phyloP scores from a whole-genome alignment of 2,113 vertebrate species.

The Holacanthus passer region DNA sequence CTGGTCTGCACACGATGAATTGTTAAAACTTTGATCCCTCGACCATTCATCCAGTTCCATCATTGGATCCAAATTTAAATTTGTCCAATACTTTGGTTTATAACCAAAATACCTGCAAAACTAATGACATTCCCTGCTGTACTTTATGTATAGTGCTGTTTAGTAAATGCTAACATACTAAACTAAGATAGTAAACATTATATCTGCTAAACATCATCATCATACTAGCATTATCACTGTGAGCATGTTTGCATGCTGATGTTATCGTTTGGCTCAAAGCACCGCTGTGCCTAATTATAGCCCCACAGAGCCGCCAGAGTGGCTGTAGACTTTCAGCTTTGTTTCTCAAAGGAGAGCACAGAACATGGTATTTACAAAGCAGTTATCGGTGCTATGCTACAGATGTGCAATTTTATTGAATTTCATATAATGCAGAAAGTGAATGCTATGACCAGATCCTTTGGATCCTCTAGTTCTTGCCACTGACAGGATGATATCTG shows the following conservation, averaged over 20 bases:
- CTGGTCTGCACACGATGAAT: too few species aligned
- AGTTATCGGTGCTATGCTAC: too few species aligned
- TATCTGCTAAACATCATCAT: neutral
- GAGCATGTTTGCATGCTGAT: constrained; percentile 1
- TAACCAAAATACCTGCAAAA: too few species aligned
- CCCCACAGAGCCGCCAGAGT: neutral
- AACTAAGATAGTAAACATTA: neutral
- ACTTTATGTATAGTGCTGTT: too few species aligned
- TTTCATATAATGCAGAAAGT: neutral
- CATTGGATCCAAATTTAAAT: too few species aligned
- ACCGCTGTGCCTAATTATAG: too few species aligned
- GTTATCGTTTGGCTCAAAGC: too few species aligned
- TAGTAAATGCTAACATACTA: too few species aligned
- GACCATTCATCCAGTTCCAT: too few species aligned
- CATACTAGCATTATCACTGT: neutral
- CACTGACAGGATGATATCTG: neutral
- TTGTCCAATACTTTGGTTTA: too few species aligned
- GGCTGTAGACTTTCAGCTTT: neutral
- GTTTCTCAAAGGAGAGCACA: neutral
- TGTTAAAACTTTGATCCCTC: too few species aligned
- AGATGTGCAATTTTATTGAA: neutral
- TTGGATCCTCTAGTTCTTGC: neutral
- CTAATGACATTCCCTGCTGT: too few species aligned
- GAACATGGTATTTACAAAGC: neutral
- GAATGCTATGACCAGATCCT: neutral